Evolutionary conservation across 2,888 invertebrate species (phyloP), one percentile per base, ranked within the genome.

Genomic region (Caenorhabditis macrosperma): DNA sequence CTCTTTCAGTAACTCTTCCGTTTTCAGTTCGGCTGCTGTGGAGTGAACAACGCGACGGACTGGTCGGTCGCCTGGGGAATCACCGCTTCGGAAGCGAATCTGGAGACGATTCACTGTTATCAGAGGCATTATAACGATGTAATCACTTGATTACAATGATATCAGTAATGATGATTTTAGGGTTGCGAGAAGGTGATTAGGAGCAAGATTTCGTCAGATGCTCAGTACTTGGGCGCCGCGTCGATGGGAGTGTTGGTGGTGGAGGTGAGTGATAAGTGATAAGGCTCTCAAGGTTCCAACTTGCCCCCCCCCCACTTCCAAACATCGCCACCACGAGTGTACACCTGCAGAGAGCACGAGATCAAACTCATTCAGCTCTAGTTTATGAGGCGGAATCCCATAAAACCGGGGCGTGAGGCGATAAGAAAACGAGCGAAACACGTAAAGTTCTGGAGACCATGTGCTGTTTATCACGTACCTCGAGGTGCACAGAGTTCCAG

Each of bases 221-320:
- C 84, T 20, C 81, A 81, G 26, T 84, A 82, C 50, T 60, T 84
- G 7, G 84, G 81, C 33, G 84, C 78, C 15, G 81, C 82, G 28
- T 82, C 84, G 17, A 81, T 84, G 81, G 84, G 78, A 48, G 82
- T 84, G 15, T 63, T 84, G 22, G 57, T 84, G 12, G 84, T 82
- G 15, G 84, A 84, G 64, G 81, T 82, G 20, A 57, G 74, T n/a
- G n/a, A n/a, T n/a, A 46, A 6, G 12, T 59, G 41, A 35, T 17
- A 59, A 33, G 35, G 38, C 41, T 30, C 24, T 12, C 20, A 1
- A 41, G 38, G 5, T 24, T n/a, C 20, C 17, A 3, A 6, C 15
- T 7, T 44, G n/a, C 26, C 17, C 9, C 22, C 4, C 2, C 38
- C 26, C 24, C 26, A 41, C 9, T 30, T n/a, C 20, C 66, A 66